A percentile compares a stretch with the other conserved stretches of the same genome.
These are phyloP conservation scores for Drosophila truncata DNA, from an alignment of 1,140 invertebrate species.

Conservation along the genomic window DNA sequence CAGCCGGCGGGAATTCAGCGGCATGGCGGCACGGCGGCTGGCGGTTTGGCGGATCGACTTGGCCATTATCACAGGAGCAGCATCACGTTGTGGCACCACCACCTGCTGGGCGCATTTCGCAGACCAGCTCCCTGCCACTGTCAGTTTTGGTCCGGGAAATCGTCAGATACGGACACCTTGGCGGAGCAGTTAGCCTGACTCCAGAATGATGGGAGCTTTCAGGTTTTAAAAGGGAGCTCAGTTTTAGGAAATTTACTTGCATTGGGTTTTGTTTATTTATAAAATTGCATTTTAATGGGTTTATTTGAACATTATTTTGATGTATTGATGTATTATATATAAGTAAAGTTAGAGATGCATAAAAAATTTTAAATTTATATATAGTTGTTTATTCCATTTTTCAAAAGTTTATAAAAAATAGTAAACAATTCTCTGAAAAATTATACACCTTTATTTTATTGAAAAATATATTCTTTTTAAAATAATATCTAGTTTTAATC, in stretches of 20 bases:
- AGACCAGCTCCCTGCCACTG: constrained; percentile 38
- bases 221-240: background rate
- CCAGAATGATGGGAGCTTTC: background rate
- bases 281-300: background rate
- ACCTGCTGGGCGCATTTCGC: constrained; percentile 70
- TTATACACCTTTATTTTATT: too few relatives aligned
- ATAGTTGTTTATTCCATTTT: too few relatives aligned
- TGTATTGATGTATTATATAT: too few relatives aligned
- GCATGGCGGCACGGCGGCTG: constrained; percentile 1
- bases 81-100: constrained; percentile 74
- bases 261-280: background rate
- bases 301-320: background rate
- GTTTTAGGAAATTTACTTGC: background rate
- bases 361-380: too few relatives aligned
- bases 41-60: constrained; percentile 20
- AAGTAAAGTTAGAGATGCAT: too few relatives aligned
- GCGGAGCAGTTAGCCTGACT: constrained; percentile 25
- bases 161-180: constrained; percentile 61
- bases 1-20: constrained; percentile 39
- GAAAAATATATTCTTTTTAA: too few relatives aligned
- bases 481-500: too few relatives aligned
- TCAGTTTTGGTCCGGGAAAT: constrained; percentile 41
- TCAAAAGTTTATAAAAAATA: too few relatives aligned
- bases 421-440: too few relatives aligned
- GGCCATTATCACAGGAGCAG: constrained; percentile 79